Conservation (phyloP, 1,140 invertebrate species). For the Drosophila sproati region DNA sequence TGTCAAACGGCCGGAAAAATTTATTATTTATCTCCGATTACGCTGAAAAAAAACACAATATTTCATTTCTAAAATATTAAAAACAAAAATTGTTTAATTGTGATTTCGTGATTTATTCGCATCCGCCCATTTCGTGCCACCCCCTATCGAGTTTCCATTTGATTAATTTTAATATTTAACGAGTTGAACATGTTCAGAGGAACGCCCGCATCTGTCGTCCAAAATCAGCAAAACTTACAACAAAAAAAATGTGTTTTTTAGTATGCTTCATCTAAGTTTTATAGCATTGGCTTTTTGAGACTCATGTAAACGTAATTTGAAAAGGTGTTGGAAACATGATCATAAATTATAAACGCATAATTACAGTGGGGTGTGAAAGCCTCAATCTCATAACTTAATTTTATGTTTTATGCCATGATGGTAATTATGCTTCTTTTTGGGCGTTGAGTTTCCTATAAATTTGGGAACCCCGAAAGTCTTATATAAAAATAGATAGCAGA, state of each 20-base stretch:
- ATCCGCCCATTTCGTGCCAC: neutral
- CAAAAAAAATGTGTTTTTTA: neutral
- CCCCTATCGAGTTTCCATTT: neutral
- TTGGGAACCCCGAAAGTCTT: neutral
- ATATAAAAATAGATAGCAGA: no score
- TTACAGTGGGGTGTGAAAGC: conserved; percentile 21
- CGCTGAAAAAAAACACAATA: neutral
- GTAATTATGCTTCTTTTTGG: conserved; percentile 11
- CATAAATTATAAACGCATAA: conserved; percentile 28
- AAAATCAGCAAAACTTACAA: neutral
- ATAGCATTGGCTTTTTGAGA: conserved; percentile 5
- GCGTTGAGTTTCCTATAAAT: conserved; percentile 1
- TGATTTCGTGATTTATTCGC: neutral
- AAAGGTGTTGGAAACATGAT: conserved; percentile 35
- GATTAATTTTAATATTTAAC: neutral
- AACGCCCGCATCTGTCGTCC: neutral
- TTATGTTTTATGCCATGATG: conserved; percentile 15
- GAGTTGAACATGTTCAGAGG: neutral
- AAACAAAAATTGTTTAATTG: neutral
- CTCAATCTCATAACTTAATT: conserved; percentile 21
- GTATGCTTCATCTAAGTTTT: conserved; percentile 1
- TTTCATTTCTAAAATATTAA: neutral
- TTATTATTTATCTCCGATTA: neutral
- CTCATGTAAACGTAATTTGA: conserved; percentile 4
- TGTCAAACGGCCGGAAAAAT: neutral